Evolutionary conservation across 53 echinoderm and acorn worm genomes (phyloP), one percentile per base, ranked within the genome.

Genomic region (Echinarachnius parma): DNA sequence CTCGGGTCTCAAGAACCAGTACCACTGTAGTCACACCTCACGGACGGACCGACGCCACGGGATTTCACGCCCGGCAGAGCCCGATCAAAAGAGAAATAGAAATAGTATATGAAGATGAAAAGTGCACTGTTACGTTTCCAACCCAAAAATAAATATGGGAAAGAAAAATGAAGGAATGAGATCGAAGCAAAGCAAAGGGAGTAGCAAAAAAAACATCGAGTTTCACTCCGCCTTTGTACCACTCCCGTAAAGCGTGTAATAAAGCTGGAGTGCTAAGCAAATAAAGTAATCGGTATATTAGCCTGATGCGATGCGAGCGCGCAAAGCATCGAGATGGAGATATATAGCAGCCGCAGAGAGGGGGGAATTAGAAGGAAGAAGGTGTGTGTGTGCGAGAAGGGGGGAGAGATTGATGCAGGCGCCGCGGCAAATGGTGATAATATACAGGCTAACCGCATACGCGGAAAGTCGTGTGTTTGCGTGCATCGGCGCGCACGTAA

Each of bases 51-150:
- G 74, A 72, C 74, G 74, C 74, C 74, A 42, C 16, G 31, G 19
- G 56, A 72, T 72, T 72, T 44, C 55, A 72, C 57, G 74, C 74
- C 36, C 55, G n/a, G 28, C 14, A 24, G 29, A 39, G 5, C 27
- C n/a, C 3, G 56, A 4, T 45, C 55, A 72, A 72, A 57, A 35
- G 35, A 24, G 4, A 54, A 72, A 69, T 72, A 42, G 39, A 33
- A 72, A 56, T 28, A 42, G 55, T 72, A 54, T 37, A 54, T 56
- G 39, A 72, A 42, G 74, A 56, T 28, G 74, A 72, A 72, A 72
- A 72, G 74, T 72, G 46, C 74, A 72, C 74, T 56, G 74, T 72
- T 72, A 57, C 74, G 57, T 72, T 72, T 72, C 55, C 34, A 25
- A 18, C 44, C 39, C 28, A 57, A 72, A 39, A 21, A 5, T 3